phyloP scores from a whole-genome alignment of 1,140 invertebrate genomes.

The Drosophila prosaltans region DNA sequence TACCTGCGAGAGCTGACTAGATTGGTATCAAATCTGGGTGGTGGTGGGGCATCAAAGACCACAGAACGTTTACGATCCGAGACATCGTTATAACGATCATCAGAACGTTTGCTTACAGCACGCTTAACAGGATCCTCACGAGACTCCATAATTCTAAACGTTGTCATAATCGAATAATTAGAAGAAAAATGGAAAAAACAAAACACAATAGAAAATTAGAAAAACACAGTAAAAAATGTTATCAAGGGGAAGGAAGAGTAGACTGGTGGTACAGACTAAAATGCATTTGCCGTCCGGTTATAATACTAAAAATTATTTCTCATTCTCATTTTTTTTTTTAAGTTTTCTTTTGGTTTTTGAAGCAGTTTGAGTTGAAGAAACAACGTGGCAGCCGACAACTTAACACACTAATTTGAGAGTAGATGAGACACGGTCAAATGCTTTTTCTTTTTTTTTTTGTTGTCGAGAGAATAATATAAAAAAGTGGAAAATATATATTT shows the following conservation, averaged over 20 bases:
- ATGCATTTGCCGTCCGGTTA: slow-evolving; percentile 41
- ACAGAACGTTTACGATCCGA: slow-evolving; percentile 83
- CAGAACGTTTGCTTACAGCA: slow-evolving; percentile 77
- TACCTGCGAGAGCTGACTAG: slow-evolving; percentile 74
- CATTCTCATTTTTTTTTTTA: slow-evolving; percentile 5
- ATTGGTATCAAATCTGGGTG: slow-evolving; percentile 77
- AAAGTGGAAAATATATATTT: slow-evolving; percentile 52
- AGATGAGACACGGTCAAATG: slow-evolving; percentile 54
- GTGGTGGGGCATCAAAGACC: slow-evolving; percentile 83
- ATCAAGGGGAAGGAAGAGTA: background rate
- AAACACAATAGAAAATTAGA: slow-evolving; percentile 38
- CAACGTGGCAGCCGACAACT: slow-evolving; percentile 70
- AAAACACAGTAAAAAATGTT: background rate
- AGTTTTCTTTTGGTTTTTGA: slow-evolving; percentile 19
- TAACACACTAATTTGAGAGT: slow-evolving; percentile 54
- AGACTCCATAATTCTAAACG: slow-evolving; percentile 76
- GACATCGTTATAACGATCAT: slow-evolving; percentile 79
- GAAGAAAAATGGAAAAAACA: slow-evolving; percentile 61
- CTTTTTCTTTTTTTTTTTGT: slow-evolving; percentile 12
- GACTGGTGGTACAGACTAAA: slow-evolving; percentile 39
- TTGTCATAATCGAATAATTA: background rate
- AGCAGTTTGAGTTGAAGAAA: slow-evolving; percentile 62
- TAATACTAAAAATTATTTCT: slow-evolving; percentile 3
- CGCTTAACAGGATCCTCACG: slow-evolving; percentile 84
- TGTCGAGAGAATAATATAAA: slow-evolving; percentile 50